A percentile compares a stretch with the other conserved stretches of the same genome.
phyloP scores from a whole-genome alignment of 2,113 vertebrate genomes.

The Bubo bubo region DNA sequence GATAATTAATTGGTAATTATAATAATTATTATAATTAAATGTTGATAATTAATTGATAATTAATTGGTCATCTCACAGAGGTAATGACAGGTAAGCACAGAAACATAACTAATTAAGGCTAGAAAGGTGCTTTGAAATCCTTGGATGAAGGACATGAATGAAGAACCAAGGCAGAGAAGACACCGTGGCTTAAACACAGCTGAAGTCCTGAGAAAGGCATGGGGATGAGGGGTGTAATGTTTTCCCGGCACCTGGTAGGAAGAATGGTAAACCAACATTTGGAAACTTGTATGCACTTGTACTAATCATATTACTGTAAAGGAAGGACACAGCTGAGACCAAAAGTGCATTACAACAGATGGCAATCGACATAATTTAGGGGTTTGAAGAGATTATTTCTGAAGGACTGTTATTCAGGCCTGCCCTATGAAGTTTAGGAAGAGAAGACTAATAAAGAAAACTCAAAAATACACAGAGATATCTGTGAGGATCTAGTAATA shows the following conservation, averaged over 20 bases:
- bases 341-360: conserved; percentile 65
- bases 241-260: conserved; percentile 38
- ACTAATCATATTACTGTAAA: conserved; percentile 61
- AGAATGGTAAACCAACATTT: conserved; percentile 49
- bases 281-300: conserved; percentile 46
- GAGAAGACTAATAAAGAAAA: conserved; percentile 54
- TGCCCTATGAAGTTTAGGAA: conserved; percentile 29
- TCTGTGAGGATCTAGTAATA: conserved; percentile 43
- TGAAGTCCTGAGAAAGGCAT: neutral
- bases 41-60: neutral
- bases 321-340: conserved; percentile 67
- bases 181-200: neutral
- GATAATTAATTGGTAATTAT: neutral
- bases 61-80: neutral
- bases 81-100: neutral
- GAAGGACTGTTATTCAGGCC: conserved; percentile 63
- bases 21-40: no score
- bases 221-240: neutral
- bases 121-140: neutral
- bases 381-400: conserved; percentile 68
- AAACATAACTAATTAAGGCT: neutral
- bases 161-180: neutral
- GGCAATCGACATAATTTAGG: conserved; percentile 63
- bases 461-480: conserved; percentile 45
- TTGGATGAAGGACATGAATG: neutral